Evolutionary conservation across 2,797 vertebrate genomes (phyloP), one percentile per base, ranked within the genome.

Genomic region (Lutjanus argentimaculatus): DNA sequence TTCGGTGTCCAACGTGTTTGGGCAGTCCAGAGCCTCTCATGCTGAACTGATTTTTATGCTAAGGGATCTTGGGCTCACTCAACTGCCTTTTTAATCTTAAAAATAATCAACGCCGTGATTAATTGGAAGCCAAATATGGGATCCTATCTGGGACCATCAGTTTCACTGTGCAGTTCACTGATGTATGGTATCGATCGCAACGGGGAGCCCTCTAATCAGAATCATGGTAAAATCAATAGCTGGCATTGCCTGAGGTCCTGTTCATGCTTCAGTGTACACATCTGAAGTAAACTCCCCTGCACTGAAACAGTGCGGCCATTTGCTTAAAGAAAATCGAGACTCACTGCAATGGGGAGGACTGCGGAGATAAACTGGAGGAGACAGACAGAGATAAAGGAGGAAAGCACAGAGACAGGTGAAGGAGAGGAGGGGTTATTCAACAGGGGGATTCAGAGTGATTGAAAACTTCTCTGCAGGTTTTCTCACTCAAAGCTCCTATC

Each of bases 191-290:
- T 95, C 42, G 93, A 95, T 92, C 87, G 88, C 80, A 86, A 84
- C 90, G 79, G 84, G 85, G 91, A 91, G 85, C 85, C 87, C 85
- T 91, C 92, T 95, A 94, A 95, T 95, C 93, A 92, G 86, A 94
- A 93, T 94, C 91, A 93, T 92, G 90, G 92, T 66, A 78, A 91
- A 94, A 94, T 94, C 93, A 88, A 94, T 95, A 89, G 77, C 85
- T 94, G 90, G 91, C 91, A 55, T 82, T 69, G 92, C 88, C 83
- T 88, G 82, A 88, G 85, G 92, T 89, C 88, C 88, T 78, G 88
- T 90, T 91, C 92, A 92, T 93, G 94, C 90, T 91, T 91, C 90
- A 89, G 77, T 90, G 91, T 93, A 85, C 90, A 87, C 89, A 80
- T 94, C 85, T 90, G 82, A 90, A 80, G 88, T 86, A 83, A 91